Evolutionary conservation across 2,113 vertebrate genomes (phyloP).

Genomic region (Solea solea): DNA sequence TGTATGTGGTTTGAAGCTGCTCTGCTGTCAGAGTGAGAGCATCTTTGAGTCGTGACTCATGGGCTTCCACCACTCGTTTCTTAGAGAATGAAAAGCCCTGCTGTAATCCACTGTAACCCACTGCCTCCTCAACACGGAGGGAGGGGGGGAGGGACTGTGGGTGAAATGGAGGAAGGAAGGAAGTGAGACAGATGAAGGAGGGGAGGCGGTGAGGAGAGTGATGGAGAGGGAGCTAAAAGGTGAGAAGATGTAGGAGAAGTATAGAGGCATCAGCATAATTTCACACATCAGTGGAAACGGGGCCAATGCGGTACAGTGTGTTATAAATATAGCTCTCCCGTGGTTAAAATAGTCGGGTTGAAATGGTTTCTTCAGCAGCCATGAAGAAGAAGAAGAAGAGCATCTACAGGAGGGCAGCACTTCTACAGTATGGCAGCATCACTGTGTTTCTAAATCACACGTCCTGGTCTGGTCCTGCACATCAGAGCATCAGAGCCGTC

Average conservation of each 20-base stretch:
- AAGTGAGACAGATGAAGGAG: conserved; percentile 20
- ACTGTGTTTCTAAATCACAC: background rate
- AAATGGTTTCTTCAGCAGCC: conserved; percentile 20
- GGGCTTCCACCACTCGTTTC: conserved; percentile 58
- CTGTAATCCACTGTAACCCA: conserved; percentile 31
- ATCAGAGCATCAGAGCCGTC: conserved; percentile 5
- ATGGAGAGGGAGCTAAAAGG: conserved; percentile 32
- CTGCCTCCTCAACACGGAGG: conserved; percentile 19
- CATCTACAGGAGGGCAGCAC: background rate
- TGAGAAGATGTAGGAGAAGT: conserved; percentile 54
- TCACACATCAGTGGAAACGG: conserved; percentile 66
- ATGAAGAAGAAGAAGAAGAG: background rate
- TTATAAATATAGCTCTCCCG: conserved; percentile 66
- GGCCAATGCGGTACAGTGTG: conserved; percentile 60
- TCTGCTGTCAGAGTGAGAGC: conserved; percentile 10
- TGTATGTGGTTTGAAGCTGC: background rate
- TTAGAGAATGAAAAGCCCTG: conserved; percentile 32
- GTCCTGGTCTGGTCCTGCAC: background rate
- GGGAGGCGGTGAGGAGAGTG: background rate
- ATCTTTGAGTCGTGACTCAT: conserved; percentile 58
- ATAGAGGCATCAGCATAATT: conserved; percentile 67
- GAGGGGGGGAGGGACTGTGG: background rate
- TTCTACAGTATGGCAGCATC: background rate
- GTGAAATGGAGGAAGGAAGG: background rate
- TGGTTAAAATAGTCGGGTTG: conserved; percentile 40